phyloP scores from a whole-genome alignment of 2,888 invertebrate species.

The Eupithecia inturbata region DNA sequence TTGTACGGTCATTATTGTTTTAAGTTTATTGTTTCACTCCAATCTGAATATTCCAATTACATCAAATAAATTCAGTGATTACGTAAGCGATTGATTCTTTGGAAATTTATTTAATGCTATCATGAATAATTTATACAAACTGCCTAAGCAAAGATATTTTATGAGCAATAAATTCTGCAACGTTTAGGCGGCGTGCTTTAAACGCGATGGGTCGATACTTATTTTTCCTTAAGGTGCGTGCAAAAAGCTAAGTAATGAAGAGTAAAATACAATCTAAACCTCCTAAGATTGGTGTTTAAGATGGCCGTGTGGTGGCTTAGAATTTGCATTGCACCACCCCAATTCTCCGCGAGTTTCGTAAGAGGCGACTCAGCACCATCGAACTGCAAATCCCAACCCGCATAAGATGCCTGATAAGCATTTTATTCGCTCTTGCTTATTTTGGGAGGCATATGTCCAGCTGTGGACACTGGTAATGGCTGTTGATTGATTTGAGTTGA shows the following conservation, averaged over 20 bases:
- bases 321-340: too few relatives aligned
- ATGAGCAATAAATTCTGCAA: conserved; percentile 42
- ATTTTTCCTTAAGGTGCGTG: conserved; percentile 29
- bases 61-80: conserved; percentile 26
- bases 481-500: too few relatives aligned
- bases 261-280: too few relatives aligned
- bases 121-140: conserved; percentile 43
- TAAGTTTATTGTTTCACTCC: not conserved
- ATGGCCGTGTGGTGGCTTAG: too few relatives aligned
- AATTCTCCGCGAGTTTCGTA: too few relatives aligned
- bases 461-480: too few relatives aligned
- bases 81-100: conserved; percentile 42
- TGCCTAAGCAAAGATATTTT: conserved; percentile 45
- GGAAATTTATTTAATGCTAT: conserved; percentile 43
- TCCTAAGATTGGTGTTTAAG: too few relatives aligned
- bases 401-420: too few relatives aligned
- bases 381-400: too few relatives aligned
- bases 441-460: too few relatives aligned
- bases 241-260: not conserved
- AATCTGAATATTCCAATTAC: conserved; percentile 23
- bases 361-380: too few relatives aligned
- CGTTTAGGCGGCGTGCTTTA: conserved; percentile 42
- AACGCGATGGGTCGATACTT: conserved; percentile 38
- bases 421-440: too few relatives aligned
- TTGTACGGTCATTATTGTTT: not conserved